Conservation (phyloP, 1,140 invertebrate species). For the Halesus radiatus region DNA sequence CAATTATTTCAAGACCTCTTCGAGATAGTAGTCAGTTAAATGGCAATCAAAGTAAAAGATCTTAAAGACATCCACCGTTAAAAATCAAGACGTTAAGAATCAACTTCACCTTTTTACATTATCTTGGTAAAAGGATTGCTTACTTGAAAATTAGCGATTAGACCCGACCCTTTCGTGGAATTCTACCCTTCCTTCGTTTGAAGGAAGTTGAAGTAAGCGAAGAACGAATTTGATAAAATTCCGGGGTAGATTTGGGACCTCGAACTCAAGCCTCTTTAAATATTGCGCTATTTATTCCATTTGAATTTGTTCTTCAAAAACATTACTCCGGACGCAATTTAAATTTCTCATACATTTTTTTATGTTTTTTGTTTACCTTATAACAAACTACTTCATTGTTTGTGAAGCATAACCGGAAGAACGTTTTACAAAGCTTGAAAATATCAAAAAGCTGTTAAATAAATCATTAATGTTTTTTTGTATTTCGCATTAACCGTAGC, state of each 20-base stretch:
- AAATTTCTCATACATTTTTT: too few species aligned
- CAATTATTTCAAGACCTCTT: background rate
- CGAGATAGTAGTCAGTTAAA: background rate
- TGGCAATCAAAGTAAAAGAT: too few species aligned
- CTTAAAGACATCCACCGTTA: too few species aligned
- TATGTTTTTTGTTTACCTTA: too few species aligned
- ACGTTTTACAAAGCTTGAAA: too few species aligned
- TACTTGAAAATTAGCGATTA: slow-evolving; percentile 22
- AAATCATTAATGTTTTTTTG: too few species aligned
- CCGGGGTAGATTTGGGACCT: slow-evolving; percentile 38
- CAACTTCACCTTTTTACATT: slow-evolving; percentile 10
- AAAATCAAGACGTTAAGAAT: background rate
- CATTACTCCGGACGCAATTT: too few species aligned
- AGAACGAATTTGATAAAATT: slow-evolving; percentile 46
- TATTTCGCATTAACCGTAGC: too few species aligned
- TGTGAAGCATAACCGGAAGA: too few species aligned
- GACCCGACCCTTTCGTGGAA: slow-evolving; percentile 24
- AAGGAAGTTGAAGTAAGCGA: slow-evolving; percentile 39
- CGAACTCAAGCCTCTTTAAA: slow-evolving; percentile 42
- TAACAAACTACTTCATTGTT: too few species aligned
- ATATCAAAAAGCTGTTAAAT: too few species aligned
- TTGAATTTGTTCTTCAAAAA: slow-evolving; percentile 36
- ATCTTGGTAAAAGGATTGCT: background rate
- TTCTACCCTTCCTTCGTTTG: slow-evolving; percentile 2
- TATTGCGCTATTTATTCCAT: slow-evolving; percentile 48